phyloP scores from a whole-genome alignment of 2,888 invertebrate species.

The Muschampia plurimacula region DNA sequence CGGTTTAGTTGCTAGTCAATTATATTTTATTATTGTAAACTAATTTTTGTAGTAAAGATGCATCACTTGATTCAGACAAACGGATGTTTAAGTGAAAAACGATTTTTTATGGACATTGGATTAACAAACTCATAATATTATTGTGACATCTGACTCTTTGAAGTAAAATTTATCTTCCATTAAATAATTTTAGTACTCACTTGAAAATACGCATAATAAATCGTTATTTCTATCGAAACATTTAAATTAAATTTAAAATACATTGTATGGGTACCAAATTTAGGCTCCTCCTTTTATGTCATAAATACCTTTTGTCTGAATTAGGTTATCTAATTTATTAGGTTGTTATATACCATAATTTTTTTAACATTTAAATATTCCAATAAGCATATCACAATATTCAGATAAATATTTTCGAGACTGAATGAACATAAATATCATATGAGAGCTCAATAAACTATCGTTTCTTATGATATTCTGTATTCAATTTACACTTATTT shows the following conservation, averaged over 20 bases:
- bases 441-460: slow-evolving; percentile 39
- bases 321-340: neutral
- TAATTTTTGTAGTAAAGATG: neutral
- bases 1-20: slow-evolving; percentile 58
- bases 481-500: slow-evolving; percentile 46
- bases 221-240: too few species aligned
- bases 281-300: neutral
- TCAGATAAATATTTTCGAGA: slow-evolving; percentile 41
- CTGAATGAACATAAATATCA: slow-evolving; percentile 46
- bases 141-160: neutral
- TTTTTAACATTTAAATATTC: slow-evolving; percentile 16
- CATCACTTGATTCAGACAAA: neutral
- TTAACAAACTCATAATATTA: neutral
- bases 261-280: too few species aligned
- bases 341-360: slow-evolving; percentile 9
- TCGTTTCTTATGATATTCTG: slow-evolving; percentile 56
- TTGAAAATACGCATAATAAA: too few species aligned
- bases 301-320: slow-evolving; percentile 19
- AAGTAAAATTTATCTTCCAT: neutral
- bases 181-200: too few species aligned
- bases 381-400: slow-evolving; percentile 44
- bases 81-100: neutral
- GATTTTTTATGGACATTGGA: neutral
- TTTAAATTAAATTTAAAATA: too few species aligned
- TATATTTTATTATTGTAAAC: slow-evolving; percentile 18